Evolutionary conservation across 1,140 invertebrate species (phyloP).

Genomic region (Orchestia grillus): DNA sequence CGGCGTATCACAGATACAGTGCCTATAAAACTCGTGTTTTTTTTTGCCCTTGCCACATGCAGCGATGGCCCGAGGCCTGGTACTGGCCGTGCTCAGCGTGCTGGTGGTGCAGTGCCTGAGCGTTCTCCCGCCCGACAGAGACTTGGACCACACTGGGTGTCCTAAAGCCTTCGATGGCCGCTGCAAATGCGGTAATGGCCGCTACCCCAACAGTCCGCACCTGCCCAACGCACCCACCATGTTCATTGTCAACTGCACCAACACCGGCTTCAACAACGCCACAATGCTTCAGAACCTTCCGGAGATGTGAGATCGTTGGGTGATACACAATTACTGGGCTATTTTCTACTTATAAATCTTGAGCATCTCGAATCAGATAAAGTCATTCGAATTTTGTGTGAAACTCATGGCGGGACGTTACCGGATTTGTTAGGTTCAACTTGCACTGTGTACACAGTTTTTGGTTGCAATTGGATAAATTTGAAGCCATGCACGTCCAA

Average conservation of each 20-base stretch:
- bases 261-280: conserved; percentile 76
- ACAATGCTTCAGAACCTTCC: conserved; percentile 78
- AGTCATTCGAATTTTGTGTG: too few relatives aligned
- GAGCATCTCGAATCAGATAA: too few relatives aligned
- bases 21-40: not conserved
- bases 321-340: too few relatives aligned
- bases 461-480: too few relatives aligned
- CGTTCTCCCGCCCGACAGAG: not conserved
- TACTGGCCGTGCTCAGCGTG: not conserved
- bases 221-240: conserved; percentile 59
- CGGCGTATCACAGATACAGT: too few relatives aligned
- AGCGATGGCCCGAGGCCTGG: not conserved
- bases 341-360: too few relatives aligned
- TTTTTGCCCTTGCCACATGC: not conserved
- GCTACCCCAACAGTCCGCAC: conserved; percentile 70
- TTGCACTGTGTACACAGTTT: too few relatives aligned
- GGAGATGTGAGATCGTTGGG: not conserved
- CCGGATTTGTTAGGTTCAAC: too few relatives aligned
- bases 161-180: conserved; percentile 69
- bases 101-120: not conserved
- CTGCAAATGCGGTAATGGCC: conserved; percentile 69
- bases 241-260: conserved; percentile 83
- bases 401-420: too few relatives aligned
- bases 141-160: conserved; percentile 69
- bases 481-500: too few relatives aligned